Evolutionary conservation across 1,140 invertebrate genomes (phyloP).

Genomic region (Calephelis nemesis): DNA sequence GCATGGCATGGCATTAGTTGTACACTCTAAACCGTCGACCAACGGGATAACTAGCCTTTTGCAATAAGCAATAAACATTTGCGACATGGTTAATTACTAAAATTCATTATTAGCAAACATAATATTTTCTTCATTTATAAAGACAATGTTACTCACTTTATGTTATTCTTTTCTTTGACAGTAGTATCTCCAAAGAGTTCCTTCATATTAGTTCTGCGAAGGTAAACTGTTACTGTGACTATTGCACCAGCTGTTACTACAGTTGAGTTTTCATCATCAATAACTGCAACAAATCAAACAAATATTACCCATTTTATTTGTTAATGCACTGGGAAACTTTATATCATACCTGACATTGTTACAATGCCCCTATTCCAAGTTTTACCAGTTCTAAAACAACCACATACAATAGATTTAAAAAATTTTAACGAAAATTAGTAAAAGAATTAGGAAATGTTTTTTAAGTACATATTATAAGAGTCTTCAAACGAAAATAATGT

Average conservation of each 20-base stretch:
- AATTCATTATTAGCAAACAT: not conserved
- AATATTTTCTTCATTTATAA: not conserved
- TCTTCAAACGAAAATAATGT: too few species aligned
- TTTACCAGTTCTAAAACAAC: too few species aligned
- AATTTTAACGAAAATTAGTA: not conserved
- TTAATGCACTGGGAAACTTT: not conserved
- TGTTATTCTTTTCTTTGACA: conserved; percentile 82
- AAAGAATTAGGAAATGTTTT: too few species aligned
- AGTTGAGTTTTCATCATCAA: conserved; percentile 98
- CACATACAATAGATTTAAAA: not conserved
- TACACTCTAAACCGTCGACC: too few species aligned
- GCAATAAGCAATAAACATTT: too few species aligned
- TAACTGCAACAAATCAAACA: conserved; percentile 81
- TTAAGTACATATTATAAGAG: too few species aligned
- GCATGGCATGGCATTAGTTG: too few species aligned
- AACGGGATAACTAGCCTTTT: too few species aligned
- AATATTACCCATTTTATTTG: conserved; percentile 4
- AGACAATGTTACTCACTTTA: conserved; percentile 70
- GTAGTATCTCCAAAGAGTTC: conserved; percentile 89
- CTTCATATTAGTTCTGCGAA: conserved; percentile 90
- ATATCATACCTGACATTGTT: not conserved
- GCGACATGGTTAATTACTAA: too few species aligned
- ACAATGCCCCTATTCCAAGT: too few species aligned
- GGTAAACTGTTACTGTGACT: conserved; percentile 96
- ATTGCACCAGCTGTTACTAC: conserved; percentile 98